Conservation (phyloP, 2,888 invertebrate species). For the Caenorhabditis afra region DNA sequence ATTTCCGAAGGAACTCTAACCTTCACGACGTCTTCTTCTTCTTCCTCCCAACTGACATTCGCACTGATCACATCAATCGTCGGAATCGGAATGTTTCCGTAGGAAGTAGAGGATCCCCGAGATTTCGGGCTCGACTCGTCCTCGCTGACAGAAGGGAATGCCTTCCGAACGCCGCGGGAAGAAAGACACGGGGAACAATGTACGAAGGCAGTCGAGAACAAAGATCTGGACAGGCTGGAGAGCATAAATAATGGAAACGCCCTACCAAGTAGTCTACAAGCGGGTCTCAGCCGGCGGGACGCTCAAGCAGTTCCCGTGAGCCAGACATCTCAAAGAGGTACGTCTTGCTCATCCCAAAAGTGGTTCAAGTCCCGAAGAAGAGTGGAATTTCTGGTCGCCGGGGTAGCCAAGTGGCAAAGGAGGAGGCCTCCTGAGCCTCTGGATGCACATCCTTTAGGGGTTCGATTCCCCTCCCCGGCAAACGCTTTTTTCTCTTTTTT, state of each 20-base stretch:
- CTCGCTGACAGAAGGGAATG: slow-evolving; percentile 43
- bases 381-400: too few species aligned
- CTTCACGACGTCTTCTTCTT: neutral
- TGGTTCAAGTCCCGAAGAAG: too few species aligned
- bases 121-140: slow-evolving; percentile 53
- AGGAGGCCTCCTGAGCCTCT: slow-evolving; percentile 8
- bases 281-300: too few species aligned
- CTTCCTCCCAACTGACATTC: slow-evolving; percentile 14
- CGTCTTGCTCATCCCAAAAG: neutral
- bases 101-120: slow-evolving; percentile 20
- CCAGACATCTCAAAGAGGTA: slow-evolving; percentile 5
- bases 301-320: slow-evolving; percentile 3
- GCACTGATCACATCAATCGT: slow-evolving; percentile 57
- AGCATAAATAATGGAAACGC: too few species aligned
- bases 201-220: too few species aligned
- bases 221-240: too few species aligned
- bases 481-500: neutral
- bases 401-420: slow-evolving; percentile 38
- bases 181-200: too few species aligned
- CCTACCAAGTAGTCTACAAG: neutral
- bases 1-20: neutral
- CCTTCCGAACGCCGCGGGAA: slow-evolving; percentile 55
- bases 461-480: slow-evolving; percentile 52
- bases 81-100: slow-evolving; percentile 57
- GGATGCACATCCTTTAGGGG: slow-evolving; percentile 43